Evolutionary conservation across 2,797 vertebrate genomes (phyloP).

Genomic region (Nothura maculosa): DNA sequence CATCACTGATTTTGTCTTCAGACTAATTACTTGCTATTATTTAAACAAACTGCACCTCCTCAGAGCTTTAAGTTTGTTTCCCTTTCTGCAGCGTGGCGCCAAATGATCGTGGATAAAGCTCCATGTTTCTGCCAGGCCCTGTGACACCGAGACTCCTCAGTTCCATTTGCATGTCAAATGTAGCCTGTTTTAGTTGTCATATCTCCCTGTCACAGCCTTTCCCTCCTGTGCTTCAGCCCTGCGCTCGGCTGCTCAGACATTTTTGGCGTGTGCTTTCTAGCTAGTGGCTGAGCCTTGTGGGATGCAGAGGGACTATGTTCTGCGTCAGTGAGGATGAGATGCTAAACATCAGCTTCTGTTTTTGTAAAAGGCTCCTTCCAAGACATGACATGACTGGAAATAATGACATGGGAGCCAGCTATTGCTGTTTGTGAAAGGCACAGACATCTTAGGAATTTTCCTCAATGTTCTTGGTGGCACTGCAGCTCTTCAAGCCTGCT

Average conservation of each 20-base stretch:
- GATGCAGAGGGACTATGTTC: neutral
- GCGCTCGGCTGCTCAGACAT: neutral
- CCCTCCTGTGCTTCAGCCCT: neutral
- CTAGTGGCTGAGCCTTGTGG: neutral
- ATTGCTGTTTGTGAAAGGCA: neutral
- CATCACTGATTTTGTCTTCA: constrained; percentile 85
- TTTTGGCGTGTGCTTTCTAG: neutral
- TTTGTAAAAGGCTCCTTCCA: neutral
- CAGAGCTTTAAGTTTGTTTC: constrained; percentile 78
- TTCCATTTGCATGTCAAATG: constrained; percentile 36
- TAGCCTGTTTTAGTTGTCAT: neutral
- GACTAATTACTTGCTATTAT: constrained; percentile 87
- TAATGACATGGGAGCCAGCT: neutral
- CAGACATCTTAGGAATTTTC: neutral
- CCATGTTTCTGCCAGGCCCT: neutral
- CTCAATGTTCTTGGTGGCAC: neutral
- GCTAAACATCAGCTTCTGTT: neutral
- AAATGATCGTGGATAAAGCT: neutral
- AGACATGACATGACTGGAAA: constrained; percentile 5
- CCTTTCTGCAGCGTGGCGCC: constrained; percentile 22
- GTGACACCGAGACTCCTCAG: neutral
- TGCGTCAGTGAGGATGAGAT: neutral
- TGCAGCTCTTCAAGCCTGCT: neutral
- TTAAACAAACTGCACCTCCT: constrained; percentile 83
- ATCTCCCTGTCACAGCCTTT: neutral